phyloP scores from a whole-genome alignment of 2,888 invertebrate genomes.

The Diadromus collaris region DNA sequence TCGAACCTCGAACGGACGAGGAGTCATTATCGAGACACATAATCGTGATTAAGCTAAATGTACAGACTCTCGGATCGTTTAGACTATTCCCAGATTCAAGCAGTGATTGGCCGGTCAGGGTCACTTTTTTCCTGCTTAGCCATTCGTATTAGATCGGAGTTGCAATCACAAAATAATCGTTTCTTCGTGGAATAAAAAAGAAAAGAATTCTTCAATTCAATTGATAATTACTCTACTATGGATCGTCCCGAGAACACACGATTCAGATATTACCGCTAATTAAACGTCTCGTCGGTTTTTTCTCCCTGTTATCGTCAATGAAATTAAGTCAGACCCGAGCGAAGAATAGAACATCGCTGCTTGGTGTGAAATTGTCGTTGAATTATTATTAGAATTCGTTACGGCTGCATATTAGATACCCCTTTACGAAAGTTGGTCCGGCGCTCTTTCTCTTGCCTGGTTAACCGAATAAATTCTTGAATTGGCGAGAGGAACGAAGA shows the following conservation, averaged over 20 bases:
- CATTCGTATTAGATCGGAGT: too few relatives aligned
- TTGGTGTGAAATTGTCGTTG: constrained; percentile 4
- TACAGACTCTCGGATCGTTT: too few relatives aligned
- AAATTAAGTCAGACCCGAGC: neutral
- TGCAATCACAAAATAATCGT: too few relatives aligned
- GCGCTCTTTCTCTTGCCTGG: constrained; percentile 5
- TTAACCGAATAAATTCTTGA: constrained; percentile 53
- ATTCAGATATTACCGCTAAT: neutral
- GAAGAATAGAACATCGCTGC: constrained; percentile 7
- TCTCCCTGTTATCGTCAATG: neutral
- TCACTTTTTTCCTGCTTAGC: too few relatives aligned
- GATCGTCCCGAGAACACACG: neutral
- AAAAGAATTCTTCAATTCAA: too few relatives aligned
- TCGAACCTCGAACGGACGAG: neutral
- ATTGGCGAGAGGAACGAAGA: constrained; percentile 40
- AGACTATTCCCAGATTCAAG: too few relatives aligned
- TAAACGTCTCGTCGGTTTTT: constrained; percentile 1
- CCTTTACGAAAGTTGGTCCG: constrained; percentile 7
- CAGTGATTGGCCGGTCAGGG: too few relatives aligned
- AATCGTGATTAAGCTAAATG: too few relatives aligned
- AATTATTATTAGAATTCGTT: constrained; percentile 39
- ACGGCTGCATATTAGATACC: constrained; percentile 28
- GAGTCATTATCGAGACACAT: neutral
- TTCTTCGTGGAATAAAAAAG: too few relatives aligned
- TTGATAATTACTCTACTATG: neutral